Base-by-base conservation (phyloP, 64 coral and sea anemone species). In the Montipora foliosa region DNA sequence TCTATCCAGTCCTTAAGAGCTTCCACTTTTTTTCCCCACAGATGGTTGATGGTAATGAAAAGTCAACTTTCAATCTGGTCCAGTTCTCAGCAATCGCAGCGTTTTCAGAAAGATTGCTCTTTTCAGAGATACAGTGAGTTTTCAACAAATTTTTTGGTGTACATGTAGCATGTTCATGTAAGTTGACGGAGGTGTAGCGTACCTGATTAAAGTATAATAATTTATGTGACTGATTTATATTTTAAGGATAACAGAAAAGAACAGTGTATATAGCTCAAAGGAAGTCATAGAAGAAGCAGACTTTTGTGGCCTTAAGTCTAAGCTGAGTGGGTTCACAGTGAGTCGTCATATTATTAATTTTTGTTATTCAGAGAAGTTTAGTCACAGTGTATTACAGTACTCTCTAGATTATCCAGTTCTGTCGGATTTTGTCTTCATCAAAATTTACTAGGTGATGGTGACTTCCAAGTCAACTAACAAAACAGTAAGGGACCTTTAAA, bases 281-380 rank as follows among this genome's bases (percentile, higher is more conserved):
- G 95, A 99, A 82, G 94, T 99, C n/a, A 94, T 99, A 53, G 98
- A 99, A 80, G 92, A 89, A 72, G 98, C 98, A 49, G 98, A 99
- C 89, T 99, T 99, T 77, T 99, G 92, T 87, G 94, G 92, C 16
- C 81, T 99, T 4, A 96, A 96, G 47, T 99, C 70, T 73, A 99
- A 96, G 75, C 87, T 99, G 47, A 90, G 94, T 89, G 98, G 95
- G 52, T 94, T 96, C 50, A 71, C 96, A 62, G 98, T 99, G 85
- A 92, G 82, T 88, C 69, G 2, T 3, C 4, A 77, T 62, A 8
- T 57, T 11, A 8, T 8, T 11, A 77, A 51, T 58, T 14, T 5
- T 13, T 17, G 16, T 13, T 5, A 68, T 68, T 12, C 3, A 68
- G 1, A 5, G 13, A n/a, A 12, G 10, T 13, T 68, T n/a, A 68